Evolutionary conservation across 2,797 vertebrate species (phyloP).

Genomic region (Pseudocheirus occidentalis): DNA sequence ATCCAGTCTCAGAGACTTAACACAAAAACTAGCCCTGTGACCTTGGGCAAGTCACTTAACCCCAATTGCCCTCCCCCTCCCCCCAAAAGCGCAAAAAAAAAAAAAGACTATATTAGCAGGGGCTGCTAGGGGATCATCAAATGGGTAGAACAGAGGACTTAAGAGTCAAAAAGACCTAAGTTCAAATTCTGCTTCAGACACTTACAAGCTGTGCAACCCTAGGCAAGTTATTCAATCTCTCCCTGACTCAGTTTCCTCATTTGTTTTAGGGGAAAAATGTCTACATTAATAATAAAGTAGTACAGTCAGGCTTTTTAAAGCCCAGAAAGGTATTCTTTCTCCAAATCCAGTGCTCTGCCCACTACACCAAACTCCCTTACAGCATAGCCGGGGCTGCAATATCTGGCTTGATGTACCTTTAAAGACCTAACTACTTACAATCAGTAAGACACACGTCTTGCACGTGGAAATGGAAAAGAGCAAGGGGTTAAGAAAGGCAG

Average conservation of each 20-base stretch:
- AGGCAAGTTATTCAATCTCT: background rate
- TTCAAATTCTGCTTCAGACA: background rate
- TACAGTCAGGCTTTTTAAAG: background rate
- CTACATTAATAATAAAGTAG: background rate
- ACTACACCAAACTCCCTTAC: background rate
- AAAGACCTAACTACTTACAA: background rate
- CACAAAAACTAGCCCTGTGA: too few species aligned
- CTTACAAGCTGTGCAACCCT: background rate
- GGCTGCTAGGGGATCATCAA: background rate
- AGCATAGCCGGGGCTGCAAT: background rate
- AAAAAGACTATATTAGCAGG: too few species aligned
- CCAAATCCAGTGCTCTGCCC: background rate
- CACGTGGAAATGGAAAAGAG: background rate
- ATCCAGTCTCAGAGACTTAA: too few species aligned
- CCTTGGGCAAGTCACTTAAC: too few species aligned
- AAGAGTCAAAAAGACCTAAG: background rate
- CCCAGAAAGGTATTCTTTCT: background rate
- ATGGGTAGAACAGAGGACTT: background rate
- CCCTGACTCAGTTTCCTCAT: background rate
- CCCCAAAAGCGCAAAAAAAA: too few species aligned
- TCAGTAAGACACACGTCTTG: background rate
- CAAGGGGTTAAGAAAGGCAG: background rate
- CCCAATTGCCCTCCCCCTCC: too few species aligned
- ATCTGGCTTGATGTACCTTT: background rate
- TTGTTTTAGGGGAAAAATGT: background rate